Percentiles rank a stretch among this genome's conserved stretches.
Conservation (phyloP, 2,113 vertebrate genomes). For the Candoia aspera region DNA sequence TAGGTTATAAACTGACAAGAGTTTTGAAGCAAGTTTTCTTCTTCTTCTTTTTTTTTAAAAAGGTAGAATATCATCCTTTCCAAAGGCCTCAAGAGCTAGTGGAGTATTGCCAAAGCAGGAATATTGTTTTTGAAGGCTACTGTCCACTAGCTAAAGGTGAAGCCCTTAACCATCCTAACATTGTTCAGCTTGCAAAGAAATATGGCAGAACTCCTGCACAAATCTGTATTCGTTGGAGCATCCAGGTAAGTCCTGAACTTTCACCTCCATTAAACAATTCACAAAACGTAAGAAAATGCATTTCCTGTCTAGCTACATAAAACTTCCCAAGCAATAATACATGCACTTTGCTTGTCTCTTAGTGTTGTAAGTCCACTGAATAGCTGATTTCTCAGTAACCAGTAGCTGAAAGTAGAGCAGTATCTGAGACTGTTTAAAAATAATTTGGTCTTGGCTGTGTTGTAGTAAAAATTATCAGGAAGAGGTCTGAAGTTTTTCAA, state of each 20-base stretch:
- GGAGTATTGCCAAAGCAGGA: slow-evolving; percentile 73
- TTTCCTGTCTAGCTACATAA: background rate
- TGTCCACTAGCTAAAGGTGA: slow-evolving; percentile 79
- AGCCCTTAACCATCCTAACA: slow-evolving; percentile 66
- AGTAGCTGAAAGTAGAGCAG: background rate
- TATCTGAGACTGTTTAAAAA: background rate
- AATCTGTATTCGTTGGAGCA: slow-evolving; percentile 79
- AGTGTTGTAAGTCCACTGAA: background rate
- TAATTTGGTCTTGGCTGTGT: background rate
- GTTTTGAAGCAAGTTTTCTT: slow-evolving; percentile 9
- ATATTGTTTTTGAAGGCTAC: slow-evolving; percentile 78
- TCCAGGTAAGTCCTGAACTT: slow-evolving; percentile 55
- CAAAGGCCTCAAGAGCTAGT: slow-evolving; percentile 76
- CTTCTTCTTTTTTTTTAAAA: background rate
- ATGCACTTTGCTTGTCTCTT: background rate
- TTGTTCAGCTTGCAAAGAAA: slow-evolving; percentile 74
- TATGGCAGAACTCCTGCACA: slow-evolving; percentile 73
- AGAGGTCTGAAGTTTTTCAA: background rate
- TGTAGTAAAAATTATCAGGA: background rate
- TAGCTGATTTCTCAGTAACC: background rate
- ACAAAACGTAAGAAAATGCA: background rate
- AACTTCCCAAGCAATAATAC: background rate
- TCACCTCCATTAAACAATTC: background rate
- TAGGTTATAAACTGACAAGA: background rate
- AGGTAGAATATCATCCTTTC: slow-evolving; percentile 82